Percentiles rank a stretch among this genome's conserved stretches.
Evolutionary conservation across 2,113 vertebrate species (phyloP).

Genomic region (Catharus fuscescens): DNA sequence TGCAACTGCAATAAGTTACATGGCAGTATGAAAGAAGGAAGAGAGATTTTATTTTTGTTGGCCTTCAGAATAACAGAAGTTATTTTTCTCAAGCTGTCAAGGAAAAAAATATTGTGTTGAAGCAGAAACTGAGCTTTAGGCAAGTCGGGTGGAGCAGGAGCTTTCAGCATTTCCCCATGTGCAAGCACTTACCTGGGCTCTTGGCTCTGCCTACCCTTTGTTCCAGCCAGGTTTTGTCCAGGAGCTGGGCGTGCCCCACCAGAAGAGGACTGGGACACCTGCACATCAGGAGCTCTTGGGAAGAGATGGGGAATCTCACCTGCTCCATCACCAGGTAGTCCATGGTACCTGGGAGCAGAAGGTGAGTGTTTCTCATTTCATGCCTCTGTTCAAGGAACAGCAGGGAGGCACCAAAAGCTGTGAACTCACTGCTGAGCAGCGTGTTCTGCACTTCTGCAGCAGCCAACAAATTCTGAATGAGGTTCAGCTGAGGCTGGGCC

Average conservation of each 20-base stretch:
- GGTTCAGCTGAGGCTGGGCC: neutral
- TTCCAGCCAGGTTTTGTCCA: neutral
- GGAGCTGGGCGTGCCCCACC: neutral
- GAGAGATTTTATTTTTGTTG: neutral
- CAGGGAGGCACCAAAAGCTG: neutral
- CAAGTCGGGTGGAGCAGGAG: neutral
- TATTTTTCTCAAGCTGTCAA: neutral
- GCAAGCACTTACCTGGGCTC: neutral
- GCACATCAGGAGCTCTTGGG: neutral
- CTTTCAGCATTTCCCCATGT: neutral
- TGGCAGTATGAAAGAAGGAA: neutral
- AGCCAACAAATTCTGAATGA: neutral
- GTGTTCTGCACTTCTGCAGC: neutral
- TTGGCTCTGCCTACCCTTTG: neutral
- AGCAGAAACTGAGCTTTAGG: neutral
- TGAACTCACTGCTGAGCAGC: neutral
- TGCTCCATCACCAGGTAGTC: neutral
- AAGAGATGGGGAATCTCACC: neutral
- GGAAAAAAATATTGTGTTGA: neutral
- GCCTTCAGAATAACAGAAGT: neutral
- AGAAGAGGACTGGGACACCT: neutral
- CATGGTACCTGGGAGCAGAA: neutral
- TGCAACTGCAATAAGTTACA: rapidly evolving
- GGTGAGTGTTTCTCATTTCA: neutral
- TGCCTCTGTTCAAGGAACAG: neutral